Percentiles rank a stretch among this genome's conserved stretches.
phyloP scores from a whole-genome alignment of 2,113 vertebrate species.

The Furnarius figulus region DNA sequence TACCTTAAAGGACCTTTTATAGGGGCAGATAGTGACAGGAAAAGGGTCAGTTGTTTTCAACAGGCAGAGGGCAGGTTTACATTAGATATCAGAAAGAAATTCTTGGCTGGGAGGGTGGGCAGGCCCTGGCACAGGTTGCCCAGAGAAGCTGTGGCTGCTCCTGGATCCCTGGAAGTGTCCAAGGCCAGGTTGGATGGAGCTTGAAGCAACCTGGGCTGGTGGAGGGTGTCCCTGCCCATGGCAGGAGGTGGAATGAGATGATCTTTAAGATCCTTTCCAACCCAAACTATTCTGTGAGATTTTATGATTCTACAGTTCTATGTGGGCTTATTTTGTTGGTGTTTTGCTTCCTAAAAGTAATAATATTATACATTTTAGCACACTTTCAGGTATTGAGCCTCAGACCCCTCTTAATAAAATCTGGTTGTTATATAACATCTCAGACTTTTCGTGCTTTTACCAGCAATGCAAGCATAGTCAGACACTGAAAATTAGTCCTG shows the following conservation, averaged over 20 bases:
- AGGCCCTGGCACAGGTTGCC: not conserved
- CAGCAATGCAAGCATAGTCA: fast-evolving
- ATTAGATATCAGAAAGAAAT: not conserved
- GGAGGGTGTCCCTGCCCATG: not conserved
- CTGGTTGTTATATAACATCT: not conserved
- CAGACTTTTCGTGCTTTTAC: not conserved
- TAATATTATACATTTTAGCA: not conserved
- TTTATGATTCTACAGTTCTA: not conserved
- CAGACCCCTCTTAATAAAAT: not conserved
- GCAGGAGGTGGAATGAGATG: fast-evolving
- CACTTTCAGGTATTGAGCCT: not conserved
- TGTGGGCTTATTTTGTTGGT: fast-evolving
- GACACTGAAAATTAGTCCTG: not conserved
- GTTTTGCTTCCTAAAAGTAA: not conserved
- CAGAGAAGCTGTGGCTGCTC: not conserved
- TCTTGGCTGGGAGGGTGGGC: fast-evolving
- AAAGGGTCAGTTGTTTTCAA: not conserved
- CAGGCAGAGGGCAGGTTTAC: not conserved
- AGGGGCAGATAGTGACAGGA: not conserved
- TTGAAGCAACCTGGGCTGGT: fast-evolving
- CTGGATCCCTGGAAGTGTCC: not conserved
- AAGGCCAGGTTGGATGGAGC: fast-evolving
- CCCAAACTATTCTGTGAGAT: not conserved
- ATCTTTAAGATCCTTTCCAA: not conserved
- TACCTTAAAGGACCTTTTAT: not conserved